Evolutionary conservation across 2,888 invertebrate species (phyloP), one percentile per base, ranked within the genome.

Genomic region (Agrenia bidenticulata): DNA sequence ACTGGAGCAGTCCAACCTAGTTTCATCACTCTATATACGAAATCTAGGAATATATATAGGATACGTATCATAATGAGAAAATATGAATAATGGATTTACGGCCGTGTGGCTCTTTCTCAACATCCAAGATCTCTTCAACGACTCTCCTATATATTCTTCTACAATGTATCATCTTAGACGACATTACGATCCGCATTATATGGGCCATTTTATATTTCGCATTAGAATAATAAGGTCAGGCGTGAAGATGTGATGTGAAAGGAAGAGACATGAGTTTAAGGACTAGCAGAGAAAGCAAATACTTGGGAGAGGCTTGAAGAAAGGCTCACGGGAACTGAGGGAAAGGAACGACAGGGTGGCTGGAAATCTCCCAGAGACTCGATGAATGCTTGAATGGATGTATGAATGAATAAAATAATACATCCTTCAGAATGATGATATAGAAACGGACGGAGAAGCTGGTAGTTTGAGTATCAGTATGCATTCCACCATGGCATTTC

Each of bases 81-180:
- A 53, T 39, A 61, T 61, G 61, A 61, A 61, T 61, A 61, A 61
- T 61, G 61, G 61, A 61, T 61, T 37, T 27, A 51, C 32, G 51
- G 51, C 15, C 19, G 9, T 17, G 19, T 45, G 45, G 15, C 19
- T n/a, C 45, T 5, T 45, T n/a, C 19, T 45, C 45, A 32, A 4
- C 32, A 32, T 32, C 32, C 32, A 32, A 32, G 5, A 32, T 32
- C 5, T 11, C 11, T 32, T 32, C 32, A 32, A 11, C 11, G 11
- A 32, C 11, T 32, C 11, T 11, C 32, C 11, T 32, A 32, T 32
- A 32, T 32, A 32, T 32, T 32, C 11, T 11, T 11, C 11, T 32
- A 32, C 11, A 32, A 7, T 7, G 4, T 32, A 32, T 32, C 11
- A 32, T 32, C 5, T 32, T 32, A 11, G 32, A 32, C 11, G 32